Evolutionary conservation across 1,140 invertebrate species (phyloP), one percentile per base, ranked within the genome.

Genomic region (Drosophila kohkoa): DNA sequence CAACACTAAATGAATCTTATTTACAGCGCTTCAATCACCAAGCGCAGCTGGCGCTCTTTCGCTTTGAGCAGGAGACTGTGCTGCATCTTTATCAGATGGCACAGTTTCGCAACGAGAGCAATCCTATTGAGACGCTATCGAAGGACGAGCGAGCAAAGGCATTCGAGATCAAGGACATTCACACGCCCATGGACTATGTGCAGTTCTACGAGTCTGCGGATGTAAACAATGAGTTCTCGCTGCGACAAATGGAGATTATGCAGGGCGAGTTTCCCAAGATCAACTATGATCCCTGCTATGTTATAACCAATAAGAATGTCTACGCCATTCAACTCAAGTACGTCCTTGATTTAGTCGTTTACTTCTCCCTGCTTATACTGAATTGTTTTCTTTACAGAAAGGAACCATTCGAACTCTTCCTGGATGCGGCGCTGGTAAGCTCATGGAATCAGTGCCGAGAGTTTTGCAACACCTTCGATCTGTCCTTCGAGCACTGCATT

Each of bases 401-500:
- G 86, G 94, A 95, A 64, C 94, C 96, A 7, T 93, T 96, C 54
- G 93, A 94, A 46, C 90, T 95, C 73, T 96, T 97, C 91, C 93
- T 97, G 74, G 94, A 96, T 66, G 81, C 88, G 16, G 92, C 91
- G 2, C 30, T 90, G 25, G 38, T 76, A 1, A 79, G 81, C 32
- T 79, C 90, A 45, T 92, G 91, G 79, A 88, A 74, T 30, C 79
- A 88, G 35, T 92, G 92, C 52, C 90, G 91, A 8, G 92, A 92
- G 45, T 92, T 92, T 45, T 92, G 92, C 62, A 92, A 92, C 45
- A 92, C 90, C 4, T 96, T 96, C 82, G 95, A 94, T 82, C 92
- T 97, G 5, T 95, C 96, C 89, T 93, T 95, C 10, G 95, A 96
- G 80, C 94, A 94, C 63, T 93, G 97, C 49, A 94, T 96, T 65